phyloP scores from a whole-genome alignment of 2,113 vertebrate genomes.

The Cinclus mexicanus region DNA sequence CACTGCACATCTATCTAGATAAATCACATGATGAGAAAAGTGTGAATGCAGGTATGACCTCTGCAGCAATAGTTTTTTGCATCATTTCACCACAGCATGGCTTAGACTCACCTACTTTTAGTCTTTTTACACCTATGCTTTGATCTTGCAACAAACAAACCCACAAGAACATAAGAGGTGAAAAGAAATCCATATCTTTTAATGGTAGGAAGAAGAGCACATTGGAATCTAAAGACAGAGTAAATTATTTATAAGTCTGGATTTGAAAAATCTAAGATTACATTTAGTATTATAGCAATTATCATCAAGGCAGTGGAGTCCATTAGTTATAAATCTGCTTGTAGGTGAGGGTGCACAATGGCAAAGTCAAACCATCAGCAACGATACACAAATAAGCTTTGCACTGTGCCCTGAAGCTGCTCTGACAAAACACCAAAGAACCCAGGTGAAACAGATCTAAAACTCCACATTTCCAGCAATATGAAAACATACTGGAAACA shows the following conservation, averaged over 20 bases:
- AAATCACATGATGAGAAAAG: background rate
- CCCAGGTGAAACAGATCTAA: background rate
- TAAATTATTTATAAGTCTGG: background rate
- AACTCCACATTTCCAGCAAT: background rate
- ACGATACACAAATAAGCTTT: background rate
- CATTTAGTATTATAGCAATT: background rate
- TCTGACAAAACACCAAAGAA: background rate
- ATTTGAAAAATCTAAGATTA: background rate
- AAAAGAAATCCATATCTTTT: background rate
- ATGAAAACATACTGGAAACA: background rate
- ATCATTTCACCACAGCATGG: background rate
- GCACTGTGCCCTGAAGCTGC: background rate
- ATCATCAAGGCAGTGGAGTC: background rate
- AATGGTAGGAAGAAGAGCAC: background rate
- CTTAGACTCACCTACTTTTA: background rate
- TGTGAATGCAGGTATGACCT: background rate
- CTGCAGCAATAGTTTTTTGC: background rate
- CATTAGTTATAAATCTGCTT: background rate
- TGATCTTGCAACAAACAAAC: background rate
- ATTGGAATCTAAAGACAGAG: background rate
- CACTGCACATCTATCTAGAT: background rate
- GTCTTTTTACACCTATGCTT: background rate
- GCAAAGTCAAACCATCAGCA: background rate
- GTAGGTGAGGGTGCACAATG: background rate
- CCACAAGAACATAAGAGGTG: background rate